These are phyloP conservation scores for Acanthoscelides obtectus DNA, from an alignment of 2,888 invertebrate genomes.

Conservation along the genomic window DNA sequence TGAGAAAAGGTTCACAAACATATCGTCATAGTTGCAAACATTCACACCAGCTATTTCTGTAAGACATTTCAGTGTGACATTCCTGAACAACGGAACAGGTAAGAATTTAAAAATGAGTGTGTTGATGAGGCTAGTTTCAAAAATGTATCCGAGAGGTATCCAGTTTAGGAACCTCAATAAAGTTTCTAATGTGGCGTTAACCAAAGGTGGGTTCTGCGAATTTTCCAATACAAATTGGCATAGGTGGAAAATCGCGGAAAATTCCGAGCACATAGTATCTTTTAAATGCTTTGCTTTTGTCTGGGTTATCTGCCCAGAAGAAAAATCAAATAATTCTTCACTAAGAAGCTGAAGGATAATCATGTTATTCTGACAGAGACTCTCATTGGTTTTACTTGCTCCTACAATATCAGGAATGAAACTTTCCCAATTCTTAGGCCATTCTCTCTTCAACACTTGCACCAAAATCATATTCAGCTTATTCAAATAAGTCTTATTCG, in stretches of 20 bases:
- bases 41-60: constrained; percentile 96
- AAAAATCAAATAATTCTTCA: constrained; percentile 99
- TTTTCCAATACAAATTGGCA: constrained; percentile 98
- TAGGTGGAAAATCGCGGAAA: constrained; percentile 95
- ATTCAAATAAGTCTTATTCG: constrained; percentile 93
- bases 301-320: constrained; percentile 96
- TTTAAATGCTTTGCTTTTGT: constrained; percentile 98
- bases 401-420: constrained; percentile 99
- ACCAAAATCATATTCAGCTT: constrained; percentile 99
- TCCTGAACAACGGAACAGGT: constrained; percentile 81
- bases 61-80: constrained; percentile 95
- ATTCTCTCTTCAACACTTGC: constrained; percentile 97
- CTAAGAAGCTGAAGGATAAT: constrained; percentile 93
- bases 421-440: constrained; percentile 99
- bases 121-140: constrained; percentile 95
- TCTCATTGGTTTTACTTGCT: constrained; percentile 97
- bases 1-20: constrained; percentile 84
- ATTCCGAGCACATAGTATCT: constrained; percentile 99
- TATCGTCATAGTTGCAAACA: constrained; percentile 85
- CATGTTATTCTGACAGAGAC: constrained; percentile 99
- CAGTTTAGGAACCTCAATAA: constrained; percentile 95
- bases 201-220: constrained; percentile 94
- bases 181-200: constrained; percentile 94
- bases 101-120: constrained; percentile 95
- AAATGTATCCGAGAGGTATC: constrained; percentile 99